Evolutionary conservation across 2,113 vertebrate species (phyloP), one percentile per base, ranked within the genome.

Genomic region (Mesoclemmys tuberculata): DNA sequence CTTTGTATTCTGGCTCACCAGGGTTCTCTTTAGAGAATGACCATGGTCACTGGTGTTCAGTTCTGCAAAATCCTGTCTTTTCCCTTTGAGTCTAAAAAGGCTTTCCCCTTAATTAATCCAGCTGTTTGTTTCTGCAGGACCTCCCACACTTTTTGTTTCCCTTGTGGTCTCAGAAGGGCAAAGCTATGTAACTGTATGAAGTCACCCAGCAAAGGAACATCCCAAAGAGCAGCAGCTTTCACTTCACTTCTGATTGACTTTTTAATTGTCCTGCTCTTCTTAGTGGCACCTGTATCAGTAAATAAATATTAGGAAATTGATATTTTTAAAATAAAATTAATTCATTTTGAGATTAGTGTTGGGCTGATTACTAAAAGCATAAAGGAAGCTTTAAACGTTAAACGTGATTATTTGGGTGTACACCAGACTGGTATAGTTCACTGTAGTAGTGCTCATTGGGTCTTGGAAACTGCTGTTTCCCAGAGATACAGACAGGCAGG

Each of bases 391-490:
- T 61, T 61, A 61, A 61, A 61, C 14, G 58, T 61, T 61, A 31
- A 61, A 61, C 77, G 35, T 71, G 56, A n/a, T 38, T 86, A 83
- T 22, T 38, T 88, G 26, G 46, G 85, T 49, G 31, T 92, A 86
- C 44, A 19, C 61, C 35, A 48, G 64, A 78, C 84, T 80, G 46
- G 51, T 35, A 52, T 90, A 48, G 38, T 11, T 8, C 90, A 84
- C 85, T 86, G 83, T 29, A 80, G 85, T 52, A 18, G 61, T 54
- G 4, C 0, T 27, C 90, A 80, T 93, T 93, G 86, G 82, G 95
- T 90, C 93, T 82, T 84, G 92, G 93, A 87, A 84, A 89, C 82
- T 91, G 78, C 83, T 80, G 74, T 91, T 95, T 94, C 92, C 90
- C 0, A 1, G 58, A 90, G 89, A 80, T 89, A 8, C 91, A 92